These are phyloP conservation scores for Lomographa bimaculata DNA, from an alignment of 2,888 invertebrate species.

Conservation along the genomic window DNA sequence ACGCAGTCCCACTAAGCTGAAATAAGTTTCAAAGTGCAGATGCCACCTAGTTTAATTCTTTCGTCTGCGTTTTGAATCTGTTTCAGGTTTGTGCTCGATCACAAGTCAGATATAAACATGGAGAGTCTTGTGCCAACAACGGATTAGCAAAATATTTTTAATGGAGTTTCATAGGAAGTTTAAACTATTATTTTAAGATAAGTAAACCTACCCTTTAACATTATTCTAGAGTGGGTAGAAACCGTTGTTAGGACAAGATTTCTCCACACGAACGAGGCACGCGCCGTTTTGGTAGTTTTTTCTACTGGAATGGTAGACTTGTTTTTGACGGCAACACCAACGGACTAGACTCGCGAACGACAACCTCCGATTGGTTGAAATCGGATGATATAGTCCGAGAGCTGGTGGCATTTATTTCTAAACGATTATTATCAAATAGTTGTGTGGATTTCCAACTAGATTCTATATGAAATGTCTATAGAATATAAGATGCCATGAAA, in stretches of 20 bases:
- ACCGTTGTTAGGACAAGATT: slow-evolving; percentile 24
- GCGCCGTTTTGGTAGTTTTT: slow-evolving; percentile 14
- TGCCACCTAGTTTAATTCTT: slow-evolving; percentile 35
- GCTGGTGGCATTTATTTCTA: too few species aligned
- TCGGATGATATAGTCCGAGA: slow-evolving; percentile 20
- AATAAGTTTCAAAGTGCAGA: slow-evolving; percentile 29
- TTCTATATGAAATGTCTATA: too few species aligned
- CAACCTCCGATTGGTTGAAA: slow-evolving; percentile 34
- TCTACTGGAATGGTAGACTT: slow-evolving; percentile 24
- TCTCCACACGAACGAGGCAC: slow-evolving; percentile 15
- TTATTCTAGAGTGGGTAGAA: slow-evolving; percentile 29
- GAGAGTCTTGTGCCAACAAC: slow-evolving; percentile 16
- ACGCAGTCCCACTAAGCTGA: slow-evolving; percentile 34
- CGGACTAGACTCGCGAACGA: slow-evolving; percentile 40
- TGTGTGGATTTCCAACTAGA: too few species aligned
- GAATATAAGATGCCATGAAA: too few species aligned
- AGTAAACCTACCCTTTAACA: slow-evolving; percentile 28
- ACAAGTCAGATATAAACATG: slow-evolving; percentile 39
- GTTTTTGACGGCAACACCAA: slow-evolving; percentile 31
- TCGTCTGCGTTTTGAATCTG: slow-evolving; percentile 22
- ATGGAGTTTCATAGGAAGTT: slow-evolving; percentile 29
- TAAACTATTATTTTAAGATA: slow-evolving; percentile 32
- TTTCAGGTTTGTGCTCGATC: slow-evolving; percentile 37
- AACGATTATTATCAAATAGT: too few species aligned
- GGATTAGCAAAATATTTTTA: slow-evolving; percentile 26